Percentiles rank a stretch among this genome's conserved stretches.
These are phyloP conservation scores for Centropus bengalensis DNA, from an alignment of 2,113 vertebrate species.

Conservation along the genomic window DNA sequence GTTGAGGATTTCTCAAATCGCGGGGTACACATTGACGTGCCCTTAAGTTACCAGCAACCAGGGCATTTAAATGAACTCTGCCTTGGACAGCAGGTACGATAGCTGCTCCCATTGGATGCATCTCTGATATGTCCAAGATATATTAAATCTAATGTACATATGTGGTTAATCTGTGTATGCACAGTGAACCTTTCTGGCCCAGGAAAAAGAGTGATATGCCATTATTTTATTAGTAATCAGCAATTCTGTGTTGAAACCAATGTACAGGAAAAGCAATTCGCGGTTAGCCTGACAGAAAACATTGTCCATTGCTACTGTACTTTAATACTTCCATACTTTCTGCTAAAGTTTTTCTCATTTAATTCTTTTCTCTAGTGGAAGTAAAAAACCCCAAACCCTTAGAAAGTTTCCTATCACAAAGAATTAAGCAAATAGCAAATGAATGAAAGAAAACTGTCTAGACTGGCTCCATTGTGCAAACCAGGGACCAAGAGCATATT, in stretches of 20 bases:
- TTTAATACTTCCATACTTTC: not conserved
- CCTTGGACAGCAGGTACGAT: not conserved
- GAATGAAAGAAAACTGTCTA: not conserved
- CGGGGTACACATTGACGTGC: not conserved
- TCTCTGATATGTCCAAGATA: not conserved
- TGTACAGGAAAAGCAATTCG: not conserved
- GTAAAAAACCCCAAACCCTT: not conserved
- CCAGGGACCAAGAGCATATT: not conserved
- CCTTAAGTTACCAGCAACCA: not conserved
- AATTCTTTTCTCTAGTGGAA: not conserved
- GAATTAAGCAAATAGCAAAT: not conserved
- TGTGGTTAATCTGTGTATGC: not conserved
- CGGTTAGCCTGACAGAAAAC: not conserved
- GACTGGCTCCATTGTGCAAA: not conserved
- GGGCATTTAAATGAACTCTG: not conserved
- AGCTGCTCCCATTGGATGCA: not conserved
- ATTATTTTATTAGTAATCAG: not conserved
- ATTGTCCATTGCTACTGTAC: not conserved
- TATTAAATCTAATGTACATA: not conserved
- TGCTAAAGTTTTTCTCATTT: not conserved
- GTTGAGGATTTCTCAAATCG: not conserved
- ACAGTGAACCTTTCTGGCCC: not conserved
- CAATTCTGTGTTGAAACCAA: not conserved
- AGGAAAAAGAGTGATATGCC: not conserved
- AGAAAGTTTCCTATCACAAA: not conserved